Conservation (phyloP, 2,888 invertebrate genomes). For the Pardosa pseudoannulata region DNA sequence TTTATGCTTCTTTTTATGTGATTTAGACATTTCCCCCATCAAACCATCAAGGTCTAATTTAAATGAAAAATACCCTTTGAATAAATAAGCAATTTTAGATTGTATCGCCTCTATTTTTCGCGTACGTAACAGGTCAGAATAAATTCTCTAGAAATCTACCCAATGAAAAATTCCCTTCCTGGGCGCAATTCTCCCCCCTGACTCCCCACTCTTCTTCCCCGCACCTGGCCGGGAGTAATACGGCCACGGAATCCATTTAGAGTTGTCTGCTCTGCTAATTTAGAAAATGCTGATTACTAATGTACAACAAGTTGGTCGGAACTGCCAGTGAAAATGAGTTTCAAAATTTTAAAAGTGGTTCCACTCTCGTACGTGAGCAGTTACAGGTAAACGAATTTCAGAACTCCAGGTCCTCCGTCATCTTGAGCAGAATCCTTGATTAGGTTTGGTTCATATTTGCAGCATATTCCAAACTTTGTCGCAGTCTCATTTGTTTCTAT, state of each 20-base stretch:
- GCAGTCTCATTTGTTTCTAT: background rate
- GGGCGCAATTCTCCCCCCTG: no score
- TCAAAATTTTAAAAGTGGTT: constrained; percentile 56
- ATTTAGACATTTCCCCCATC: no score
- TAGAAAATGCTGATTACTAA: constrained; percentile 60
- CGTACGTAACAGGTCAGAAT: no score
- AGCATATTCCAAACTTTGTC: constrained; percentile 3
- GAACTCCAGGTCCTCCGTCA: constrained; percentile 14
- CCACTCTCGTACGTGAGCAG: constrained; percentile 24
- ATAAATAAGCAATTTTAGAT: no score
- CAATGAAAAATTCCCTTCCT: no score
- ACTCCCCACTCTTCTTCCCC: no score
- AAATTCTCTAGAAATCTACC: no score
- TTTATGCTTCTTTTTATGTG: no score
- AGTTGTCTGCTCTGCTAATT: constrained; percentile 48
- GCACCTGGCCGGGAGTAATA: background rate
- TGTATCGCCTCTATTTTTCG: no score
- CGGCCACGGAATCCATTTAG: constrained; percentile 36
- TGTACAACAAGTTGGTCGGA: constrained; percentile 12
- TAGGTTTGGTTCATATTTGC: constrained; percentile 6
- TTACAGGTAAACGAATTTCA: constrained; percentile 54
- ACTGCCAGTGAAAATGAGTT: constrained; percentile 50
- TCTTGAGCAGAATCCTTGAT: constrained; percentile 14
- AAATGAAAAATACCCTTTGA: no score
- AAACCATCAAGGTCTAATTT: no score